A percentile compares a stretch with the other conserved stretches of the same genome.
These are phyloP conservation scores for Agrochola lychnidis DNA, from an alignment of 2,888 invertebrate genomes.

Conservation along the genomic window DNA sequence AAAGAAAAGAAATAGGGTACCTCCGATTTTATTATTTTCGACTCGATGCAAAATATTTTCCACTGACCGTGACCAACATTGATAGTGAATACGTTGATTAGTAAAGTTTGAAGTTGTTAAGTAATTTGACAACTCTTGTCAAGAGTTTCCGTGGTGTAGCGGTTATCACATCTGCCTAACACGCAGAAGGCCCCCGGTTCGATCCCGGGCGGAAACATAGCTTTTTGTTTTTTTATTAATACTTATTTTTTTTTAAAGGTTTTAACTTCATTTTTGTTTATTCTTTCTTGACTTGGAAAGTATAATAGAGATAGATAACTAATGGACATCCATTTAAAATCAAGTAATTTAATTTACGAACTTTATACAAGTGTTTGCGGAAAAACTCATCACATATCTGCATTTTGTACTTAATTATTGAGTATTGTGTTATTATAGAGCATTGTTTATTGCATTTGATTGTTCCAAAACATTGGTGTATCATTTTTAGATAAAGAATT, in stretches of 20 bases:
- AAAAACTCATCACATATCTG: not conserved
- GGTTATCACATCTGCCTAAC: conserved; percentile 98
- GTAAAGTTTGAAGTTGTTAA: not conserved
- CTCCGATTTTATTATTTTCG: no score
- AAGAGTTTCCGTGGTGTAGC: conserved; percentile 96
- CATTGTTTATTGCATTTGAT: not conserved
- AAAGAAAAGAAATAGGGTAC: no score
- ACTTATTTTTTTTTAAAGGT: no score
- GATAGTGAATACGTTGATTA: not conserved
- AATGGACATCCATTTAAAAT: not conserved
- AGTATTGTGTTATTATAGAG: no score
- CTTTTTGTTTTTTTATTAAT: conserved; percentile 51
- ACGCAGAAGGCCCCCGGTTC: conserved; percentile 97
- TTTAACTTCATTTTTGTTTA: no score
- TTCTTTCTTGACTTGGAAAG: not conserved
- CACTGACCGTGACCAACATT: not conserved
- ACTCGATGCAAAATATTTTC: no score
- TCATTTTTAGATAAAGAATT: not conserved
- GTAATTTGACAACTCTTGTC: accelerated
- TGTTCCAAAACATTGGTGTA: not conserved
- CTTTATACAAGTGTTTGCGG: no score
- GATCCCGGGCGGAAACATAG: conserved; percentile 96
- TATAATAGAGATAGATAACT: not conserved
- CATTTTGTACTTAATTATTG: no score
- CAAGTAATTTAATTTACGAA: no score